These are phyloP conservation scores for Euglossa dilemma DNA, from an alignment of 1,140 invertebrate genomes.

Conservation along the genomic window DNA sequence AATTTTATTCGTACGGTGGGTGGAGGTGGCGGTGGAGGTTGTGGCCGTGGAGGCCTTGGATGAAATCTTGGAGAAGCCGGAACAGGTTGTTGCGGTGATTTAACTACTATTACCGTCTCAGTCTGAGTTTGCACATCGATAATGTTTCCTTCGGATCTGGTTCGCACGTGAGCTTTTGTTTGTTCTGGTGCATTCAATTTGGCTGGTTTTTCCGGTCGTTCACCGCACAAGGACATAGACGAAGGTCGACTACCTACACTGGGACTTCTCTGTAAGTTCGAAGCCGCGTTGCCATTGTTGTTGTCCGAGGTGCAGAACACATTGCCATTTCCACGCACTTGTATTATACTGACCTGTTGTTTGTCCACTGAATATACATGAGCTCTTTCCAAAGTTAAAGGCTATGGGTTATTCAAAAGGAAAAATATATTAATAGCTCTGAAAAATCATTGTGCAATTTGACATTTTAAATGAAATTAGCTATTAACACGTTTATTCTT, in stretches of 20 bases:
- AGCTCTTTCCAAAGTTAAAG: conserved; percentile 84
- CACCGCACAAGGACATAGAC: conserved; percentile 76
- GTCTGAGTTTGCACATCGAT: conserved; percentile 80
- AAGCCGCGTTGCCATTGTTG: conserved; percentile 77
- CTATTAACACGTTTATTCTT: conserved; percentile 11
- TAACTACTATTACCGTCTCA: conserved; percentile 71
- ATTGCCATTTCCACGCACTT: conserved; percentile 81
- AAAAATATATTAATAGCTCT: conserved; percentile 26
- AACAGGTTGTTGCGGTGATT: conserved; percentile 73
- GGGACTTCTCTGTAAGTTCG: conserved; percentile 81
- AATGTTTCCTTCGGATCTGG: conserved; percentile 82
- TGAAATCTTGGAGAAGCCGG: conserved; percentile 77
- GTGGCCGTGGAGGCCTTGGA: conserved; percentile 79
- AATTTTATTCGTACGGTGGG: conserved; percentile 75
- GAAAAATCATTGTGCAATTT: background rate
- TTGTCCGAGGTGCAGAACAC: conserved; percentile 64
- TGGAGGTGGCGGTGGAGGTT: conserved; percentile 80
- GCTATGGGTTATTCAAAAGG: conserved; percentile 70
- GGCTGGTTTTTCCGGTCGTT: conserved; percentile 80
- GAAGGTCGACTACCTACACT: conserved; percentile 79
- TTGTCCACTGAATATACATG: conserved; percentile 88
- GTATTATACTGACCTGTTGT: conserved; percentile 87
- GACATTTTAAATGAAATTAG: conserved; percentile 14
- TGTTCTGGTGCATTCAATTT: conserved; percentile 77
- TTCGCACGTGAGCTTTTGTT: conserved; percentile 78